These are phyloP conservation scores for Amphiura filiformis DNA, from an alignment of 35 echinoderm and acorn worm species.

Conservation along the genomic window DNA sequence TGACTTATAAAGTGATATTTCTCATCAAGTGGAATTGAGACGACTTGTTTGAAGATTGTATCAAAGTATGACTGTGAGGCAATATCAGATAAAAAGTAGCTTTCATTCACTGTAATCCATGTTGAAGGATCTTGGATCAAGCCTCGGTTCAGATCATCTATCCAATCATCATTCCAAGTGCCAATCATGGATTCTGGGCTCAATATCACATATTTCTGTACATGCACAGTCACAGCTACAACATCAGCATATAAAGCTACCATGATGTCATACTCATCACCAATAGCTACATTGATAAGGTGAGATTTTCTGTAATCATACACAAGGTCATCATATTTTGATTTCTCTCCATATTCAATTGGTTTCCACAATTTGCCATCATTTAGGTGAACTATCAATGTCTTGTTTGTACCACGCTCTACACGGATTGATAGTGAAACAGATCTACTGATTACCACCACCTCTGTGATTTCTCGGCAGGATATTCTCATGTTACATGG, in stretches of 20 bases:
- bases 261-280: conserved; percentile 21
- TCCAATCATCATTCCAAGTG: conserved; percentile 53
- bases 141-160: conserved; percentile 61
- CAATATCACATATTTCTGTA: background rate
- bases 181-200: conserved; percentile 23
- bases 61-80: conserved; percentile 46
- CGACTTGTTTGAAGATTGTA: background rate
- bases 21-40: conserved; percentile 9
- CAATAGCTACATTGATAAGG: conserved; percentile 37
- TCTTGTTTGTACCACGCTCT: background rate
- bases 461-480: conserved; percentile 55
- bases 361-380: conserved; percentile 20
- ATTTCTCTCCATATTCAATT: conserved; percentile 7
- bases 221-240: conserved; percentile 27
- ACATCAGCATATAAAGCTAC: conserved; percentile 30
- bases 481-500: conserved; percentile 40
- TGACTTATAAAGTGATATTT: conserved; percentile 16
- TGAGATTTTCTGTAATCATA: conserved; percentile 2
- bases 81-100: conserved; percentile 27
- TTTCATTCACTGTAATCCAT: conserved; percentile 42
- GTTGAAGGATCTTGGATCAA: background rate
- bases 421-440: conserved; percentile 21
- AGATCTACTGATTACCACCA: conserved; percentile 8
- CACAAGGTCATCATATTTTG: background rate
- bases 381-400: background rate